These are phyloP conservation scores for Zonotrichia albicollis DNA, from an alignment of 2,797 vertebrate species.

Conservation along the genomic window DNA sequence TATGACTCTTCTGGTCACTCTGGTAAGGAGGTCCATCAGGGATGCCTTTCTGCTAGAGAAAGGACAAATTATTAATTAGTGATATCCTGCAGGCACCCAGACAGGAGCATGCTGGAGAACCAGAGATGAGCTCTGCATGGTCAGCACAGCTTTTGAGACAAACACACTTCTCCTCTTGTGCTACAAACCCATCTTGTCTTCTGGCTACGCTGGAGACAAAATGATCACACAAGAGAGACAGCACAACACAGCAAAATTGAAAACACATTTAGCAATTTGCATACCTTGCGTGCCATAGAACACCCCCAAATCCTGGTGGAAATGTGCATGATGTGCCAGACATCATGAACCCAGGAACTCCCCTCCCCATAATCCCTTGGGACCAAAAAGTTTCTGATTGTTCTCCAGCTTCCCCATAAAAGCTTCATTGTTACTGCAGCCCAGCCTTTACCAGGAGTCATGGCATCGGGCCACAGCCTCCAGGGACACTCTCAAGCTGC, in stretches of 20 bases:
- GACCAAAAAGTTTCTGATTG: slow-evolving; percentile 60
- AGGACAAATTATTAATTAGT: neutral
- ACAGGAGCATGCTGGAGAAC: neutral
- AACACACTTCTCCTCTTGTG: neutral
- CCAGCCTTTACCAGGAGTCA: slow-evolving; percentile 65
- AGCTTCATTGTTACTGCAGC: slow-evolving; percentile 68
- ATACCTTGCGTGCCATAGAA: slow-evolving; percentile 66
- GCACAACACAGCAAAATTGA: slow-evolving; percentile 14
- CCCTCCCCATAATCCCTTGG: slow-evolving; percentile 65
- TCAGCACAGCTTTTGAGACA: neutral
- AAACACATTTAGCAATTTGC: slow-evolving; percentile 64
- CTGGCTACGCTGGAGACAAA: neutral
- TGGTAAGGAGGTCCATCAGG: neutral
- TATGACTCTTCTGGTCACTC: neutral
- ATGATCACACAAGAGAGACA: slow-evolving; percentile 30
- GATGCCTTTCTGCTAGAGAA: neutral
- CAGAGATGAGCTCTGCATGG: neutral
- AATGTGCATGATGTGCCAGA: slow-evolving; percentile 64
- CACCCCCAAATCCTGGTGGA: slow-evolving; percentile 70
- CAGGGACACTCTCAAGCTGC: slow-evolving; percentile 68
- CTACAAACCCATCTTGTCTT: slow-evolving; percentile 8
- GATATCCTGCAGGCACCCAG: neutral
- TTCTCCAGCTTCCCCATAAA: slow-evolving; percentile 69
- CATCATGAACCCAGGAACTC: slow-evolving; percentile 71
- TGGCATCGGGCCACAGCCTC: slow-evolving; percentile 67